Evolutionary conservation across 2,113 vertebrate genomes (phyloP).

Genomic region (Grammomys surdaster): DNA sequence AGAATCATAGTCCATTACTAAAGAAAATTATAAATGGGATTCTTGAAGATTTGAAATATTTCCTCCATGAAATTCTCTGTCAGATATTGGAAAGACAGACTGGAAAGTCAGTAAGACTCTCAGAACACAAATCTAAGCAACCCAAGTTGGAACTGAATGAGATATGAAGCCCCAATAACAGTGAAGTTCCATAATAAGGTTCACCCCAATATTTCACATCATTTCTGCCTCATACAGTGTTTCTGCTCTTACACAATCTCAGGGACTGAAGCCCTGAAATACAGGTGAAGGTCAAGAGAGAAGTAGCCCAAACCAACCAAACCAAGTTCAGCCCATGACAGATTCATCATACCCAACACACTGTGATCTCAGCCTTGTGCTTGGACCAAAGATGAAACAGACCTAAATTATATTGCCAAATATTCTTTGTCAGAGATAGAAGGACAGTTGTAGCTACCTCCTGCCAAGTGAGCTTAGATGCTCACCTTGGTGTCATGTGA

Average conservation of each 20-base stretch:
- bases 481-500: background rate
- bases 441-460: background rate
- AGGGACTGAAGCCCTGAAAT: background rate
- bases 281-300: no score
- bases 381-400: background rate
- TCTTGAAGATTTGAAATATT: background rate
- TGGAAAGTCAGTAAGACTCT: background rate
- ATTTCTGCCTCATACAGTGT: background rate
- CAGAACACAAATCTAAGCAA: background rate
- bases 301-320: background rate
- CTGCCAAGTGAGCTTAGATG: accelerated
- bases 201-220: background rate
- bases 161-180: background rate
- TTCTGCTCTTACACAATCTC: background rate
- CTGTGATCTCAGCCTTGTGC: background rate
- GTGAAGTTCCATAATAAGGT: background rate
- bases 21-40: background rate
- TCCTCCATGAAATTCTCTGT: background rate
- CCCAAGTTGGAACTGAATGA: background rate
- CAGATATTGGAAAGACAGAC: background rate
- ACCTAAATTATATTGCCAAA: background rate
- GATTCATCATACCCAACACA: background rate
- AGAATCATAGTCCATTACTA: background rate
- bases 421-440: background rate
- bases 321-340: background rate